Conservation (phyloP, 2,113 vertebrate species). For the Acanthochromis polyacanthus region DNA sequence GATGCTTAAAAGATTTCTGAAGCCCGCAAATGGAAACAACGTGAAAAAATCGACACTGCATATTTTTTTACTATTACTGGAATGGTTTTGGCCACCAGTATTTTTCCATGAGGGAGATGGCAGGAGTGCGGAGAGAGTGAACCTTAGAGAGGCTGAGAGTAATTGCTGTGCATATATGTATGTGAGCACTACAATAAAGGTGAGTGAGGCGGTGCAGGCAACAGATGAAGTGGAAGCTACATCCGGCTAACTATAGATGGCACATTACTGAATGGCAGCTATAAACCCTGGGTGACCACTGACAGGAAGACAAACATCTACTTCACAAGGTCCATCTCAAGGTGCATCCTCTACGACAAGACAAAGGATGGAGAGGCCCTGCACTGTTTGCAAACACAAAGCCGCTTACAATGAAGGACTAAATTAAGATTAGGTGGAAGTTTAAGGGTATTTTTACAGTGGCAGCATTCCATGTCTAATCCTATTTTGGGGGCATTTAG, state of each 20-base stretch:
- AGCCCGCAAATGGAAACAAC: slow-evolving; percentile 45
- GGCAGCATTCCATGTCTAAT: slow-evolving; percentile 41
- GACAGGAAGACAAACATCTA: slow-evolving; percentile 78
- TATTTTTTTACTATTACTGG: slow-evolving; percentile 19
- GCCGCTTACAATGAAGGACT: slow-evolving; percentile 39
- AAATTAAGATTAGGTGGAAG: slow-evolving; percentile 48
- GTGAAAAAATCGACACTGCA: background rate
- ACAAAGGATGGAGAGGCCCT: slow-evolving; percentile 41
- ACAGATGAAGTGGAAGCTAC: slow-evolving; percentile 48
- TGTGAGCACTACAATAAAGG: slow-evolving; percentile 54
- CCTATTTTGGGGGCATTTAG: slow-evolving; percentile 18
- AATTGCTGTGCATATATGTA: slow-evolving; percentile 47
- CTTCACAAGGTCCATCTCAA: slow-evolving; percentile 53
- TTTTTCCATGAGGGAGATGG: slow-evolving; percentile 67
- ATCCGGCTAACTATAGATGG: slow-evolving; percentile 51
- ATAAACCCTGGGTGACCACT: slow-evolving; percentile 80
- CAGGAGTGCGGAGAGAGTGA: slow-evolving; percentile 8
- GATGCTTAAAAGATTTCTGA: background rate
- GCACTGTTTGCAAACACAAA: slow-evolving; percentile 40
- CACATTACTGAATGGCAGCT: slow-evolving; percentile 73
- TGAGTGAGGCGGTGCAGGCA: slow-evolving; percentile 43
- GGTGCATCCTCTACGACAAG: slow-evolving; percentile 69
- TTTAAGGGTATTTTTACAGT: slow-evolving; percentile 35
- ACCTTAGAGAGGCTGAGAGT: slow-evolving; percentile 43
- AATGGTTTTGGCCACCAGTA: slow-evolving; percentile 25